Conservation (phyloP, 1,140 invertebrate genomes). For the Temnothorax curvispinosus region DNA sequence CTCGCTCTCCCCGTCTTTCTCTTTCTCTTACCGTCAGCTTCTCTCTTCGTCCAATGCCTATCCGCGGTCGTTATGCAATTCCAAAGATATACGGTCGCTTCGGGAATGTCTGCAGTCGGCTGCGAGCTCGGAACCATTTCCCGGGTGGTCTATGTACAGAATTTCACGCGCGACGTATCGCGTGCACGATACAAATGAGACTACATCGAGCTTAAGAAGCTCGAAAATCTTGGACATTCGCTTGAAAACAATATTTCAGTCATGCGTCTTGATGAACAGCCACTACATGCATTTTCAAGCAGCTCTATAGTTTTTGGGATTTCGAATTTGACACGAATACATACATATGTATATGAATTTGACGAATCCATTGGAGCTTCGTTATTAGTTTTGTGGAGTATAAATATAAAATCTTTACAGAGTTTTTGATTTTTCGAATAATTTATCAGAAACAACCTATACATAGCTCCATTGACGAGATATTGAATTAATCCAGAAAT, state of each 20-base stretch:
- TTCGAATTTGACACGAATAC: not conserved
- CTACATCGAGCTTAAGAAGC: not conserved
- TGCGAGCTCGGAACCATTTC: constrained; percentile 67
- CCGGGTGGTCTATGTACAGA: constrained; percentile 61
- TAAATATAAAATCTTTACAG: not conserved
- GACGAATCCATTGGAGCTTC: not conserved
- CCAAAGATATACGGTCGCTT: constrained; percentile 75
- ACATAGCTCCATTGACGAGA: not conserved
- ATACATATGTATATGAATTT: not conserved
- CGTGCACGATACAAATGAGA: not conserved
- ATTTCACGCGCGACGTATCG: constrained; percentile 45
- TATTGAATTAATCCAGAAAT: not conserved
- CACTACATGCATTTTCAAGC: not conserved
- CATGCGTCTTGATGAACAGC: not conserved
- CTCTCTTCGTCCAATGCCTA: constrained; percentile 30
- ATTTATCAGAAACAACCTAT: not conserved
- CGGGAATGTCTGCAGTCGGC: constrained; percentile 74
- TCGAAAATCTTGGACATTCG: not conserved
- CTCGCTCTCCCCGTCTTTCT: constrained; percentile 5
- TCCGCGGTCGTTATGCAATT: constrained; percentile 70
- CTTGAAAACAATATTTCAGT: not conserved
- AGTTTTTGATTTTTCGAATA: not conserved
- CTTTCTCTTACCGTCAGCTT: constrained; percentile 41
- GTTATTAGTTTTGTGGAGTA: not conserved
- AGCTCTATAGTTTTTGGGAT: not conserved